Percentiles rank a stretch among this genome's conserved stretches.
These are phyloP conservation scores for Notothenia rossii DNA, from an alignment of 2,113 vertebrate genomes.

Conservation along the genomic window DNA sequence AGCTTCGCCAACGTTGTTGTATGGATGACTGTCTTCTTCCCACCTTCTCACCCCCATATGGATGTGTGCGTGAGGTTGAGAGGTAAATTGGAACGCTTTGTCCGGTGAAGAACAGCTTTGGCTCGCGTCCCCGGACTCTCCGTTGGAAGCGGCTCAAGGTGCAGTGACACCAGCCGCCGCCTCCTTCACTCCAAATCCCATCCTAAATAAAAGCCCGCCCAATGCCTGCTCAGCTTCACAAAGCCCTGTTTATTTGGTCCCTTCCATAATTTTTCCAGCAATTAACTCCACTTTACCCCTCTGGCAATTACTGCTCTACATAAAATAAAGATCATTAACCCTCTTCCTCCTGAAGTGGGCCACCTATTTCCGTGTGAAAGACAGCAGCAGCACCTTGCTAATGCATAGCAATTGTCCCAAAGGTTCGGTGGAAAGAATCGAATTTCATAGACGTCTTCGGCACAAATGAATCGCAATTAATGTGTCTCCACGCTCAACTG, in stretches of 20 bases:
- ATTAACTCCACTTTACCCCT: slow-evolving; percentile 80
- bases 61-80: too few relatives aligned
- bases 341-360: slow-evolving; percentile 62
- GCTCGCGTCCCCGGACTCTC: slow-evolving; percentile 32
- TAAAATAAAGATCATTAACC: slow-evolving; percentile 81
- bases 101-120: slow-evolving; percentile 7
- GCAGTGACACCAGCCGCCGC: slow-evolving; percentile 59
- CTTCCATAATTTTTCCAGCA: slow-evolving; percentile 75
- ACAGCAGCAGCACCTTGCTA: slow-evolving; percentile 64
- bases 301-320: slow-evolving; percentile 81
- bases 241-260: slow-evolving; percentile 72
- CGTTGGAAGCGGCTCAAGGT: slow-evolving; percentile 58
- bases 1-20: too few relatives aligned
- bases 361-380: slow-evolving; percentile 35
- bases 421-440: slow-evolving; percentile 68
- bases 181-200: slow-evolving; percentile 61
- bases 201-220: slow-evolving; percentile 65
- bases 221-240: slow-evolving; percentile 54
- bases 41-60: too few relatives aligned
- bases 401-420: slow-evolving; percentile 64
- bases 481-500: slow-evolving; percentile 55
- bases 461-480: slow-evolving; percentile 76
- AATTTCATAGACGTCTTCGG: slow-evolving; percentile 66
- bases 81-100: too few relatives aligned
- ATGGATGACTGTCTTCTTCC: too few relatives aligned